Evolutionary conservation across 2,113 vertebrate species (phyloP).

Genomic region (Salvator merianae): DNA sequence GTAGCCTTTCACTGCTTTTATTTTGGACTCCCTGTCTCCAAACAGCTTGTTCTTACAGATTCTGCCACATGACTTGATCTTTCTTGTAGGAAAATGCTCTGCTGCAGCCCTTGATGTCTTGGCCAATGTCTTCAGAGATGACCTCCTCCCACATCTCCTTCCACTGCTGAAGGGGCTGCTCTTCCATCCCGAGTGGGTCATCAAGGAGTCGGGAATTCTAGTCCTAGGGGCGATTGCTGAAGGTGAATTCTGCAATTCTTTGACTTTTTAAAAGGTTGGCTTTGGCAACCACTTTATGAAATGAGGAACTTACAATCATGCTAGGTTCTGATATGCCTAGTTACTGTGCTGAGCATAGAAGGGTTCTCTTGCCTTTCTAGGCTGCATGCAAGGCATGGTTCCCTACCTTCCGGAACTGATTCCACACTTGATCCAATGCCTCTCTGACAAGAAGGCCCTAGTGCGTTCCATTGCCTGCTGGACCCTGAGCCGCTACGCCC

Average conservation of each 20-base stretch:
- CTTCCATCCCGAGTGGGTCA: conserved; percentile 94
- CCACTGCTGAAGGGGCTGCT: conserved; percentile 91
- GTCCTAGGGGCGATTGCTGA: conserved; percentile 92
- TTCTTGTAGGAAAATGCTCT: conserved; percentile 85
- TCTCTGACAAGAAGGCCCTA: conserved; percentile 91
- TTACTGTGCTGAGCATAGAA: background rate
- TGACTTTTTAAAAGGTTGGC: background rate
- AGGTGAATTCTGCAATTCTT: conserved; percentile 67
- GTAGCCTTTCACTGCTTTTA: background rate
- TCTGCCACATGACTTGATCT: background rate
- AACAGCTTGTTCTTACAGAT: background rate
- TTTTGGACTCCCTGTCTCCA: background rate
- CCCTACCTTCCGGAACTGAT: conserved; percentile 93
- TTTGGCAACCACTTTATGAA: background rate
- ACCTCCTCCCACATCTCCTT: conserved; percentile 89
- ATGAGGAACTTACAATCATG: background rate
- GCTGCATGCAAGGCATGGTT: conserved; percentile 98
- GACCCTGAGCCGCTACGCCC: conserved; percentile 94
- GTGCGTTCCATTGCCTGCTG: conserved; percentile 95
- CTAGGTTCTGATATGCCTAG: background rate
- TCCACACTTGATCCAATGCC: conserved; percentile 91
- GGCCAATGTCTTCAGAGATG: conserved; percentile 93
- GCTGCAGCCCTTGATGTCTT: conserved; percentile 90
- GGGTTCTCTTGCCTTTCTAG: conserved; percentile 56
- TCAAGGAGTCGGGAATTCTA: conserved; percentile 93